phyloP scores from a whole-genome alignment of 2,113 vertebrate species.

The Neotoma lepida region DNA sequence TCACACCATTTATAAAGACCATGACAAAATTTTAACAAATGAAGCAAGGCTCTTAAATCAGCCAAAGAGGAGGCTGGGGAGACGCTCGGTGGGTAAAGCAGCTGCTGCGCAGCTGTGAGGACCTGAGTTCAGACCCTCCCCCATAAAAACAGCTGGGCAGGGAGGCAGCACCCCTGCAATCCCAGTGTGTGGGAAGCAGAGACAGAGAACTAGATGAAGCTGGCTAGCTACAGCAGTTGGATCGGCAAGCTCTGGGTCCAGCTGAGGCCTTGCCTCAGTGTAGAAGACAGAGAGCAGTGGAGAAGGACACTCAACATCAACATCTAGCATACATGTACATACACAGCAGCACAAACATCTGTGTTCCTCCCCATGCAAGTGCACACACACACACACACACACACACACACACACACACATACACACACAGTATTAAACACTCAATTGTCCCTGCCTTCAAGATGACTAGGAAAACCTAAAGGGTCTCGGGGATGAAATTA shows the following conservation, averaged over 20 bases:
- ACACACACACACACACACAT: background rate
- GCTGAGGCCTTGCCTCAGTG: background rate
- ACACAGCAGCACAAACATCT: background rate
- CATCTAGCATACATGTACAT: background rate
- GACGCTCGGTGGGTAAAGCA: background rate
- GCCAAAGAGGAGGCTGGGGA: background rate
- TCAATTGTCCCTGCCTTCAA: slow-evolving; percentile 15
- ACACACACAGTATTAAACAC: slow-evolving; percentile 32
- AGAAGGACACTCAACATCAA: background rate
- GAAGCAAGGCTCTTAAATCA: slow-evolving; percentile 34
- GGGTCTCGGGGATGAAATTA: slow-evolving; percentile 30
- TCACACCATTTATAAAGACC: slow-evolving; percentile 29
- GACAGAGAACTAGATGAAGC: background rate
- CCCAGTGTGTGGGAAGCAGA: background rate
- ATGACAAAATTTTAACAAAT: slow-evolving; percentile 35
- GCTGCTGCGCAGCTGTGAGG: background rate
- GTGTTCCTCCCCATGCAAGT: background rate
- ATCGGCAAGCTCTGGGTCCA: background rate
- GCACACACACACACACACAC: background rate
- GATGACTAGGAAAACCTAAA: slow-evolving; percentile 47
- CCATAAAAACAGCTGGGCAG: background rate
- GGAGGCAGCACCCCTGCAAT: background rate
- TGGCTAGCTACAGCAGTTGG: background rate
- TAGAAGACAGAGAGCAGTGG: background rate
- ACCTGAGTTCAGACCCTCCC: background rate